Percentiles rank a stretch among this genome's conserved stretches.
Evolutionary conservation across 2,113 vertebrate genomes (phyloP).

Genomic region (Limanda limanda): DNA sequence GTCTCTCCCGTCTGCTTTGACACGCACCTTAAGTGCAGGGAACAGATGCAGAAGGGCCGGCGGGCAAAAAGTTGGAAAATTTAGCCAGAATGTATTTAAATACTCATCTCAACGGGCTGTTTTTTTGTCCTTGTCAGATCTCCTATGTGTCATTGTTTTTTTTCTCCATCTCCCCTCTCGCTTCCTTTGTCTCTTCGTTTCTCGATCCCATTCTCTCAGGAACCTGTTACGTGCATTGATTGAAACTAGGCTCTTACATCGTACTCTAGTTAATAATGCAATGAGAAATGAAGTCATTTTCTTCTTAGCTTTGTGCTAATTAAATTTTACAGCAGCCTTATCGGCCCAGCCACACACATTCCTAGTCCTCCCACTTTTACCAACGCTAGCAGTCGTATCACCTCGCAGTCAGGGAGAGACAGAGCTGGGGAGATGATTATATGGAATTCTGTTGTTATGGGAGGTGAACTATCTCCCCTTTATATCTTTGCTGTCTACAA

Average conservation of each 20-base stretch:
- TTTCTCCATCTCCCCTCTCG: not conserved
- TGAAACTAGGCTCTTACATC: conserved; percentile 50
- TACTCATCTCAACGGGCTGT: not conserved
- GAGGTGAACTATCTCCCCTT: conserved; percentile 44
- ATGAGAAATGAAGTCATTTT: conserved; percentile 75
- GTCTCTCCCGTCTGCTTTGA: conserved; percentile 2
- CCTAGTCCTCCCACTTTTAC: conserved; percentile 69
- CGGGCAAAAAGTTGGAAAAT: not conserved
- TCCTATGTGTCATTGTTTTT: conserved; percentile 6
- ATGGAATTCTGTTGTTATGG: conserved; percentile 67
- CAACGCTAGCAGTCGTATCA: conserved; percentile 49
- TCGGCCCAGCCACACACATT: conserved; percentile 69
- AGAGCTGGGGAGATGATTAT: conserved; percentile 57
- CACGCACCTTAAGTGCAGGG: conserved; percentile 2
- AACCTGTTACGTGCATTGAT: conserved; percentile 52
- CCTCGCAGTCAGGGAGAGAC: conserved; percentile 53
- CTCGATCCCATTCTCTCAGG: conserved; percentile 8
- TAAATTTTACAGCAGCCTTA: conserved; percentile 85
- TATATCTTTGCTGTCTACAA: conserved; percentile 43
- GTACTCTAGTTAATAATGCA: conserved; percentile 71
- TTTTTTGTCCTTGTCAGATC: conserved; percentile 12
- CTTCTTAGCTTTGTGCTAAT: conserved; percentile 82
- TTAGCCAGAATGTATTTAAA: conserved; percentile 4
- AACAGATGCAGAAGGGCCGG: not conserved
- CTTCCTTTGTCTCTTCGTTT: not conserved